Evolutionary conservation across 2,797 vertebrate species (phyloP), one percentile per base, ranked within the genome.

Genomic region (Lepilemur septentrionalis): DNA sequence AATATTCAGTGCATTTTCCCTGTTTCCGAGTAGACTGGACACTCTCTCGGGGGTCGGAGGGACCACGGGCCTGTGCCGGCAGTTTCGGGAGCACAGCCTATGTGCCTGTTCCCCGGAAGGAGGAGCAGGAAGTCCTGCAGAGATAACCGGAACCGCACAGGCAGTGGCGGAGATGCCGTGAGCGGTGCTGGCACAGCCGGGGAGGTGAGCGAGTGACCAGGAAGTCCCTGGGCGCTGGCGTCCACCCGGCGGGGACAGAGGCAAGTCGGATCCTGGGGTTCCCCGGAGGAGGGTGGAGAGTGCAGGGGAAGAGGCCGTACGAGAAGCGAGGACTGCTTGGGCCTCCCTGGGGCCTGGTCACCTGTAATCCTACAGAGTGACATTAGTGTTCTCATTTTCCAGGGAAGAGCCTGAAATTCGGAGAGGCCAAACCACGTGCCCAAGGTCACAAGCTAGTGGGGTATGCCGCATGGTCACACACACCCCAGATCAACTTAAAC

Each of bases 401-500:
- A 43, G 41, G 32, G 17, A 70, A 70, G 23, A 28, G 2, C 2
- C 4, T 2, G 18, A 79, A 1, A 38, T 25, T 15, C 5, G 8
- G 55, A 83, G 25, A n/a, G 2, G 1, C 10, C 25, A n/a, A 61
- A 7, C 0, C 3, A 3, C 1, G 12, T 13, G 35, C 7, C 14
- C 41, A 3, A 5, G 3, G 23, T 20, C 65, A 28, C 28, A 13
- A 2, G 15, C 38, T 11, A 22, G 9, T 2, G 2, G 78, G 10
- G 12, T 28, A 0, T 1, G 3, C 4, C 1, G 0, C 1, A 18
- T 23, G 9, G 11, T 23, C 13, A 5, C 46, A 12, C 41, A 0
- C 4, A 17, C 0, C 14, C 43, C 32, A 41, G 6, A 18, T 25
- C 46, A 38, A 8, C 0, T 25, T 0, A 46, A 32, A 1, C 55